Conservation (phyloP, 1,140 invertebrate species). For the Bombus balteatus region DNA sequence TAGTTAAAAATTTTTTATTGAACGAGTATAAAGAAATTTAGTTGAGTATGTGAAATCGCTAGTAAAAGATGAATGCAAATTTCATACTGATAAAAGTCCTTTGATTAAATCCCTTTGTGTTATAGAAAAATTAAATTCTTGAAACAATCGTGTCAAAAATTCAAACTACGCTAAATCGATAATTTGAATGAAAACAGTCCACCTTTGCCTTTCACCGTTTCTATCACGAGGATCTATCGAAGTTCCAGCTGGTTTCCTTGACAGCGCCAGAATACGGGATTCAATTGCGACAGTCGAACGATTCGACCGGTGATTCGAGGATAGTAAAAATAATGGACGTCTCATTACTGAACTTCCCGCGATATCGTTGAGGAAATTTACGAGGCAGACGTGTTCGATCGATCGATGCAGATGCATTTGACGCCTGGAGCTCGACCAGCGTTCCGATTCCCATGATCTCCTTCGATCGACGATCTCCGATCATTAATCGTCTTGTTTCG, state of each 20-base stretch:
- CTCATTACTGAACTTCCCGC: constrained; percentile 65
- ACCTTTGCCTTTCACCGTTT: constrained; percentile 19
- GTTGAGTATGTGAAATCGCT: not conserved
- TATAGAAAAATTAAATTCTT: too few relatives aligned
- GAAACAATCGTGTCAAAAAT: too few relatives aligned
- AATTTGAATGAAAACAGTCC: not conserved
- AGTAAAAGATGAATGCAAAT: too few relatives aligned
- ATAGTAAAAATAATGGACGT: constrained; percentile 52
- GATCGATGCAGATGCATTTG: constrained; percentile 41
- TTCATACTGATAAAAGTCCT: too few relatives aligned
- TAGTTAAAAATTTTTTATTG: too few relatives aligned
- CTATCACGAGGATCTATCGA: constrained; percentile 1
- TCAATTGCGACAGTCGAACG: constrained; percentile 40
- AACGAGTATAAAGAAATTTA: not conserved
- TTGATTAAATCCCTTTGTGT: too few relatives aligned
- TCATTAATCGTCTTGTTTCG: constrained; percentile 69
- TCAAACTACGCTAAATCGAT: too few relatives aligned
- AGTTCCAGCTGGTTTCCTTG: not conserved
- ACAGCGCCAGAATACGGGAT: constrained; percentile 34
- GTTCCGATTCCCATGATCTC: constrained; percentile 59
- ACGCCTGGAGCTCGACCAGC: constrained; percentile 43
- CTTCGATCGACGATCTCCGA: constrained; percentile 44
- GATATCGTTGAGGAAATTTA: constrained; percentile 61
- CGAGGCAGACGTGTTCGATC: constrained; percentile 52
- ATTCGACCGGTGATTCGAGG: constrained; percentile 28